Percentiles rank a stretch among this genome's conserved stretches.
These are phyloP conservation scores for Folsomia manolachei DNA, from an alignment of 2,888 invertebrate species.

Conservation along the genomic window DNA sequence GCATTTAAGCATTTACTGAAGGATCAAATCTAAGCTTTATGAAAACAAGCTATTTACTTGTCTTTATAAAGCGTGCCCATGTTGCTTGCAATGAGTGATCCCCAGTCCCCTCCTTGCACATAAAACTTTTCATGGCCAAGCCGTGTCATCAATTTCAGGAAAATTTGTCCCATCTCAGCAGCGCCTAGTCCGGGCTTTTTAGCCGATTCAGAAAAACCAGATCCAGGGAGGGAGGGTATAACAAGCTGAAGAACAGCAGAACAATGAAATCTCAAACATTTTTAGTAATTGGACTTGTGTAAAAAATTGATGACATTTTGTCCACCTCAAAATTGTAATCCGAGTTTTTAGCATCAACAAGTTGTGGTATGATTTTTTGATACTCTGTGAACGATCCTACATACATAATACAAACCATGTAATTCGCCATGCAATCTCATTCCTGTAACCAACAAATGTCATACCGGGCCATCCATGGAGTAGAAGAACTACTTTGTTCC, in stretches of 20 bases:
- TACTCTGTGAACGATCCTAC: slow-evolving; percentile 47
- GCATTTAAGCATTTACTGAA: not conserved
- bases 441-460: not conserved
- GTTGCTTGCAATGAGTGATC: slow-evolving; percentile 54
- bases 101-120: slow-evolving; percentile 60
- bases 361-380: slow-evolving; percentile 53
- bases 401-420: no score
- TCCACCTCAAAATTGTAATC: slow-evolving; percentile 57
- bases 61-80: slow-evolving; percentile 55
- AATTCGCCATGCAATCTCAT: no score
- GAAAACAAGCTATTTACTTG: slow-evolving; percentile 28
- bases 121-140: slow-evolving; percentile 56
- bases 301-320: no score
- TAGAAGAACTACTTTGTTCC: slow-evolving; percentile 39
- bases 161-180: slow-evolving; percentile 50
- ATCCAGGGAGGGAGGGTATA: slow-evolving; percentile 60
- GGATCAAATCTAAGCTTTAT: not conserved
- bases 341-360: slow-evolving; percentile 59
- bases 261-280: no score
- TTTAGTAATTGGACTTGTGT: not conserved
- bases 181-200: slow-evolving; percentile 53
- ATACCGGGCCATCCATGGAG: slow-evolving; percentile 43
- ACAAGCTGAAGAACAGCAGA: slow-evolving; percentile 52
- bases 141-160: slow-evolving; percentile 55
- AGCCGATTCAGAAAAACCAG: slow-evolving; percentile 58